Conservation (phyloP, 2,888 invertebrate species). For the Abrostola tripartita region DNA sequence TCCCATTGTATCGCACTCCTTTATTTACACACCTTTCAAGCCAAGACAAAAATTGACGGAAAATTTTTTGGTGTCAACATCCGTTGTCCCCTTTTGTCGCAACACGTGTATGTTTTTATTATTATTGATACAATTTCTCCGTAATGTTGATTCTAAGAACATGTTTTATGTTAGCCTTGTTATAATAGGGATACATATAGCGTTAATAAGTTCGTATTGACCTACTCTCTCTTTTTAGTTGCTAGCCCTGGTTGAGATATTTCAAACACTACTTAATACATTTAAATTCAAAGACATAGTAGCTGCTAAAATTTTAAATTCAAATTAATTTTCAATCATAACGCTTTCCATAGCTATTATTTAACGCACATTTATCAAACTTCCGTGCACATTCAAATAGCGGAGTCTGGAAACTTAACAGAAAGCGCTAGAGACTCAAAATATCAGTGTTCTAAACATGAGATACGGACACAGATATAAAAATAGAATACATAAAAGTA, state of each 20-base stretch:
- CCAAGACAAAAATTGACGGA: constrained; percentile 61
- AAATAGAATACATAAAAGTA: constrained; percentile 80
- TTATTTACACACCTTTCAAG: constrained; percentile 80
- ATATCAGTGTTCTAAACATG: constrained; percentile 51
- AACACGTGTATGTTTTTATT: constrained; percentile 39
- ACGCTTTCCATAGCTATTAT: constrained; percentile 37
- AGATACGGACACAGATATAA: constrained; percentile 47
- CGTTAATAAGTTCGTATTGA: not conserved
- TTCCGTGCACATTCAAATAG: constrained; percentile 38
- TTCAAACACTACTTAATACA: constrained; percentile 5
- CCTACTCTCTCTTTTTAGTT: constrained; percentile 5
- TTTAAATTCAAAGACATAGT: constrained; percentile 12
- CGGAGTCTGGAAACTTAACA: constrained; percentile 34
- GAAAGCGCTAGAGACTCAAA: constrained; percentile 27
- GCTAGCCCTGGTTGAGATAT: constrained; percentile 10
- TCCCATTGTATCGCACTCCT: constrained; percentile 78
- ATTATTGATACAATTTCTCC: constrained; percentile 37
- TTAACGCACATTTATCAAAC: constrained; percentile 21
- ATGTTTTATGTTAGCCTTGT: constrained; percentile 14
- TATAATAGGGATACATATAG: constrained; percentile 1
- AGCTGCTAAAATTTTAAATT: constrained; percentile 21
- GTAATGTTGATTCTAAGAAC: constrained; percentile 20
- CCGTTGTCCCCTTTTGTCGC: constrained; percentile 33
- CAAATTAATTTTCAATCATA: constrained; percentile 49
- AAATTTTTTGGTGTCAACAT: constrained; percentile 60